These are phyloP conservation scores for Ictalurus furcatus DNA, from an alignment of 2,113 vertebrate genomes.

Conservation along the genomic window DNA sequence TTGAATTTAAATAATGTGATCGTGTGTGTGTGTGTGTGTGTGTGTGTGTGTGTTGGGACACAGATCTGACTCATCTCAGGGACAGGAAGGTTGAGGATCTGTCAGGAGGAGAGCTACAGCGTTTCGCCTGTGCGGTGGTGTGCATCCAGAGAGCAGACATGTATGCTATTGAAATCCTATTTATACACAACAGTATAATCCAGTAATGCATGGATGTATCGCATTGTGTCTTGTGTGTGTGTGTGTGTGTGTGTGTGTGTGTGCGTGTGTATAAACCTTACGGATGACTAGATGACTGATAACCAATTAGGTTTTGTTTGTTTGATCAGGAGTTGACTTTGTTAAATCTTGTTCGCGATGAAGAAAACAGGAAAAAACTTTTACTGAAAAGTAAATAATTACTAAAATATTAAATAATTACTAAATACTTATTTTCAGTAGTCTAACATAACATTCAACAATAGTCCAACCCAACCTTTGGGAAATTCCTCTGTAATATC, in stretches of 20 bases:
- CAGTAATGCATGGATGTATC: neutral
- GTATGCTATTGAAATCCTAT: constrained; percentile 70
- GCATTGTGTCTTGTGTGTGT: neutral
- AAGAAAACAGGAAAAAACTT: neutral
- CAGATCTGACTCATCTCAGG: constrained; percentile 92
- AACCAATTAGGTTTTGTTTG: neutral
- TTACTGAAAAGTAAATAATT: neutral
- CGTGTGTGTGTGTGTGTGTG: neutral
- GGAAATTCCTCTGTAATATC: neutral
- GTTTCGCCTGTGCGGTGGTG: constrained; percentile 97
- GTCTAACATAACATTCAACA: neutral
- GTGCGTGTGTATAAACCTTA: neutral
- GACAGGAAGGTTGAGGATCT: constrained; percentile 96
- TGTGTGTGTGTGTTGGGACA: neutral
- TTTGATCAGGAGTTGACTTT: neutral
- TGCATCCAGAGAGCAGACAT: constrained; percentile 99
- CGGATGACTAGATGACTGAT: neutral
- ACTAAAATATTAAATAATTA: no score
- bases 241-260: neutral
- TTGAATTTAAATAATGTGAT: neutral
- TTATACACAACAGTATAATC: neutral
- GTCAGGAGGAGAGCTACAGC: constrained; percentile 96
- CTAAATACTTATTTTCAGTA: neutral
- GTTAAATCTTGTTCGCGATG: no score
- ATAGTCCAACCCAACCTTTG: neutral